Percentiles rank a stretch among this genome's conserved stretches.
Evolutionary conservation across 2,797 vertebrate species (phyloP).

Genomic region (Florisuga fusca): DNA sequence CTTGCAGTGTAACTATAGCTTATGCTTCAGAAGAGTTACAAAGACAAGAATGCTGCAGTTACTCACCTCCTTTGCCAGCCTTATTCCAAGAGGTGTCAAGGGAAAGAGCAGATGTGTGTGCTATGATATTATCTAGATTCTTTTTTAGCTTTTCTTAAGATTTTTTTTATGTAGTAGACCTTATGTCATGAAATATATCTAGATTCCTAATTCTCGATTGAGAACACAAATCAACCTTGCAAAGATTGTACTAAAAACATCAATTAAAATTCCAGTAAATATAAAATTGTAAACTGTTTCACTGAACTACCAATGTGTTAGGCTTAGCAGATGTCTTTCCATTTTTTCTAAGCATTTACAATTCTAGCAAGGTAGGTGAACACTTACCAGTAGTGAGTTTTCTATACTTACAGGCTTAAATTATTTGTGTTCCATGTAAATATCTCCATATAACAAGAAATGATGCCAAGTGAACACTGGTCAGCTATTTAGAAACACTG

Average conservation of each 20-base stretch:
- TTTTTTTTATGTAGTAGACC: not conserved
- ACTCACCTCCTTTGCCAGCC: not conserved
- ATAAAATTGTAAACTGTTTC: not conserved
- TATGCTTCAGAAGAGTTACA: not conserved
- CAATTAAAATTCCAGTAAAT: not conserved
- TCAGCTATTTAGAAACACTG: constrained; percentile 23
- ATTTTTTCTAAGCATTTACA: constrained; percentile 35
- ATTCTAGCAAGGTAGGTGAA: not conserved
- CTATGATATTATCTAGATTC: not conserved
- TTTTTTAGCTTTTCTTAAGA: not conserved
- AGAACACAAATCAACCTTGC: not conserved
- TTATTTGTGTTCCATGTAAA: constrained; percentile 7
- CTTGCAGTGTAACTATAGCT: constrained; percentile 31
- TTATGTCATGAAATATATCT: not conserved
- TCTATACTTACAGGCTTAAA: not conserved
- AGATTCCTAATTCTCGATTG: not conserved
- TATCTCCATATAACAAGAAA: not conserved
- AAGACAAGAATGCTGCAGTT: not conserved
- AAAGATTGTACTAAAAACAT: not conserved
- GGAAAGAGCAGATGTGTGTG: not conserved
- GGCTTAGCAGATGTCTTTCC: constrained; percentile 25
- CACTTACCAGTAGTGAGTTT: not conserved
- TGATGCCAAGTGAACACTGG: not conserved
- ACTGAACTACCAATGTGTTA: not conserved
- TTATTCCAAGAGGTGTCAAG: not conserved